Conservation (phyloP, 1,140 invertebrate species). For the Anthonomus grandis region DNA sequence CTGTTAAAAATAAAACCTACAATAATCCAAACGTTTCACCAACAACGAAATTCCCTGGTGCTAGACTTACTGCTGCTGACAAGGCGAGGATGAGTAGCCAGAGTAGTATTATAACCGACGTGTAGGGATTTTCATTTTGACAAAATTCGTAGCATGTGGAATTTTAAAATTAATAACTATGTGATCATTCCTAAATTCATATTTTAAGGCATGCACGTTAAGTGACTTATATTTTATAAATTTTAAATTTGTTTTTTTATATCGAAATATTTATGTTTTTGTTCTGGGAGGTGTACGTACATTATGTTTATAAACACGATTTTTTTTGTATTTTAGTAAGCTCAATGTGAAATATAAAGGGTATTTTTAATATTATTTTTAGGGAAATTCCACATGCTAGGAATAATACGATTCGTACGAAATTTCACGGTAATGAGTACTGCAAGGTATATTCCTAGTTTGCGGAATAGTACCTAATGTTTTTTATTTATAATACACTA, state of each 20-base stretch:
- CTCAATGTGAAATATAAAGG: not conserved
- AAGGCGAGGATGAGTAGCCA: conserved; percentile 33
- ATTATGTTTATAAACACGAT: not conserved
- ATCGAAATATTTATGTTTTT: too few relatives aligned
- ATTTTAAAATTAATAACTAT: too few relatives aligned
- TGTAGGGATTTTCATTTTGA: conserved; percentile 12
- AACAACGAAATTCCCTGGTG: conserved; percentile 1
- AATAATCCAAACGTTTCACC: conserved; percentile 5
- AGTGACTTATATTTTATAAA: too few relatives aligned
- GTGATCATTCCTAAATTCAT: too few relatives aligned
- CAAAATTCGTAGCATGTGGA: conserved; percentile 21
- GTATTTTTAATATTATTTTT: conserved; percentile 1
- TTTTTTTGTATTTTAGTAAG: not conserved
- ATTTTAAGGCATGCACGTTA: too few relatives aligned
- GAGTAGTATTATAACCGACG: conserved; percentile 40
- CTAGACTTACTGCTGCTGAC: conserved; percentile 1
- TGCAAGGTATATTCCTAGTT: conserved; percentile 27
- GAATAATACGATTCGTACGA: conserved; percentile 16
- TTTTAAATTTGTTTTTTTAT: too few relatives aligned
- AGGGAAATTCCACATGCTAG: conserved; percentile 29
- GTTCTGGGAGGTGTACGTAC: too few relatives aligned
- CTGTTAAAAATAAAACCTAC: conserved; percentile 20
- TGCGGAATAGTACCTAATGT: conserved; percentile 26
- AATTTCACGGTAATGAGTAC: conserved; percentile 12
- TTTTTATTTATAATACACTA: conserved; percentile 21